Conservation (phyloP, 2,797 vertebrate genomes). For the Australoheros facetus region DNA sequence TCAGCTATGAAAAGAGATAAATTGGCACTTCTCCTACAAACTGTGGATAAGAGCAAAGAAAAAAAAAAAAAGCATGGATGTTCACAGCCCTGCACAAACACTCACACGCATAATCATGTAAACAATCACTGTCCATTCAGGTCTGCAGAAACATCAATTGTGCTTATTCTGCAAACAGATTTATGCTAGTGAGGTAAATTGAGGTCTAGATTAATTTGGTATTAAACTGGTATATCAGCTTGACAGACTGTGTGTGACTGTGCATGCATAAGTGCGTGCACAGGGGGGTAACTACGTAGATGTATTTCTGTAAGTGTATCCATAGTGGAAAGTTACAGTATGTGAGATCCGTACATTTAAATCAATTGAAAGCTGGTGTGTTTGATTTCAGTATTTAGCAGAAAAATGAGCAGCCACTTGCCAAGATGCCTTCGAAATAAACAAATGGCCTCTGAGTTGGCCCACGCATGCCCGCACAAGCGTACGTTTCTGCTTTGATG, state of each 20-base stretch:
- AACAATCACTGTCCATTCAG: constrained; percentile 59
- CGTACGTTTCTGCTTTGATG: constrained; percentile 30
- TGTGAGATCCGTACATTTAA: constrained; percentile 9
- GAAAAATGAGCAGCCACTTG: constrained; percentile 22
- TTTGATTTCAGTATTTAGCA: constrained; percentile 33
- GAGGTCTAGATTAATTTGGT: constrained; percentile 67
- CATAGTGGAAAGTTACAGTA: constrained; percentile 10
- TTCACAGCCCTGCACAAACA: constrained; percentile 25
- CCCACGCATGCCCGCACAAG: not conserved
- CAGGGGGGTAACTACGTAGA: not conserved
- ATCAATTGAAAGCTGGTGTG: constrained; percentile 39
- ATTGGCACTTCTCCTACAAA: constrained; percentile 38
- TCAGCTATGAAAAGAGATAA: constrained; percentile 37
- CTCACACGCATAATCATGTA: constrained; percentile 43
- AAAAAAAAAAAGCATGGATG: constrained; percentile 2
- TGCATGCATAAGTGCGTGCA: constrained; percentile 38
- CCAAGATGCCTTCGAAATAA: constrained; percentile 21
- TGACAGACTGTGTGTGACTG: constrained; percentile 54
- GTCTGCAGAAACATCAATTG: constrained; percentile 49
- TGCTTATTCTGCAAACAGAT: constrained; percentile 59
- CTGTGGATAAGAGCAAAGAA: constrained; percentile 14
- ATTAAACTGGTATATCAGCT: constrained; percentile 41
- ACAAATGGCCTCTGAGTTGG: constrained; percentile 39
- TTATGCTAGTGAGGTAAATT: constrained; percentile 58
- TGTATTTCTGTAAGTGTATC: constrained; percentile 18